phyloP scores from a whole-genome alignment of 1,140 invertebrate species.

The Drosophila equinoxialis region DNA sequence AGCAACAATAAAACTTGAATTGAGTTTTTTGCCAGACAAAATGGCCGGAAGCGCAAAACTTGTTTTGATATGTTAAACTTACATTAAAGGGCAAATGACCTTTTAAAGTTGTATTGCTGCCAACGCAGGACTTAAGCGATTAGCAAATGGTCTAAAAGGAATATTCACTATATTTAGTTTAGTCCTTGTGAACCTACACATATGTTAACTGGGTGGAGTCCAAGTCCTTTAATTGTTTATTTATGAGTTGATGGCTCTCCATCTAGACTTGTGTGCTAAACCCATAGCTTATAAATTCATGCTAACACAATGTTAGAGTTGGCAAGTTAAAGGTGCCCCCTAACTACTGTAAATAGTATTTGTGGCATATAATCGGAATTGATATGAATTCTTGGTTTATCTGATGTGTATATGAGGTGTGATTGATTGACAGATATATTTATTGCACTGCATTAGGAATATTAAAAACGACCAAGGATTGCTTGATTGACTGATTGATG shows the following conservation, averaged over 20 bases:
- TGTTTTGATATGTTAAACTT: slow-evolving; percentile 52
- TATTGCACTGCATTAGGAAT: background rate
- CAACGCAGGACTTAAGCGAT: slow-evolving; percentile 34
- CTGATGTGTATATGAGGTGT: background rate
- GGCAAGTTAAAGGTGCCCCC: background rate
- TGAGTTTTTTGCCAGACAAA: slow-evolving; percentile 34
- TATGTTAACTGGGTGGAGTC: slow-evolving; percentile 26
- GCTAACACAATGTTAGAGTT: background rate
- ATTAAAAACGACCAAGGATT: background rate
- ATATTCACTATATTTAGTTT: slow-evolving; percentile 8
- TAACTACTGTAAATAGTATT: background rate
- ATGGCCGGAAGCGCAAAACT: slow-evolving; percentile 60
- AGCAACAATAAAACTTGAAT: slow-evolving; percentile 42
- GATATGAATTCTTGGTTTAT: too few species aligned
- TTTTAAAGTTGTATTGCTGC: slow-evolving; percentile 25
- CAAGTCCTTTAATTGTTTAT: slow-evolving; percentile 54
- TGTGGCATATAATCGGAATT: too few species aligned
- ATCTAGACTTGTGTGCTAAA: slow-evolving; percentile 29
- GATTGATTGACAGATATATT: background rate
- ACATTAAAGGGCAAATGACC: slow-evolving; percentile 16
- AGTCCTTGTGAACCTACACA: slow-evolving; percentile 46
- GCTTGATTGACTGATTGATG: background rate
- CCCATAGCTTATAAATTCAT: slow-evolving; percentile 9
- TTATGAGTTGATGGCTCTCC: slow-evolving; percentile 41
- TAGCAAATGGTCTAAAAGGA: slow-evolving; percentile 33